Conservation (phyloP, 2,888 invertebrate genomes). For the Belgica antarctica region DNA sequence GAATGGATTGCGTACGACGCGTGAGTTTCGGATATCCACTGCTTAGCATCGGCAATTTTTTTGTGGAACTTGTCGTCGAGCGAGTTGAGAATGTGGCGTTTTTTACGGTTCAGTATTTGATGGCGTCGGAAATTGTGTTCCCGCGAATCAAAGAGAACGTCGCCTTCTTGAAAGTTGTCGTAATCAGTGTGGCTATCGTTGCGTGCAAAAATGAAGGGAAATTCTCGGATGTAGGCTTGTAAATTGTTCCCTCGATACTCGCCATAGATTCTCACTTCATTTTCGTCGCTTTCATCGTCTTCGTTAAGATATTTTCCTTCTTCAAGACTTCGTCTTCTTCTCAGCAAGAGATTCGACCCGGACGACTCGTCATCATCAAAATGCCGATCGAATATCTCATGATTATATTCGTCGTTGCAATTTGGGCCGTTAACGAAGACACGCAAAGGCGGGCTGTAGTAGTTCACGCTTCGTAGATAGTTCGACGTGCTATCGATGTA, state of each 20-base stretch:
- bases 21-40: constrained; percentile 83
- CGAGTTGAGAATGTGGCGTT: constrained; percentile 57
- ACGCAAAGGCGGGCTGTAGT: constrained; percentile 75
- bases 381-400: constrained; percentile 53
- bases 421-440: constrained; percentile 71
- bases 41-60: constrained; percentile 72
- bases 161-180: constrained; percentile 55
- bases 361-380: constrained; percentile 60
- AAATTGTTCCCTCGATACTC: constrained; percentile 47
- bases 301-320: constrained; percentile 50
- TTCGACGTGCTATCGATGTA: constrained; percentile 84
- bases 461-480: constrained; percentile 73
- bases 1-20: constrained; percentile 86
- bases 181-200: constrained; percentile 46
- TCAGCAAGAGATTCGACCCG: constrained; percentile 56
- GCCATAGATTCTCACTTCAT: constrained; percentile 53
- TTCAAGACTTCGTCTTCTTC: constrained; percentile 54
- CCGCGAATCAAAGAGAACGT: constrained; percentile 59
- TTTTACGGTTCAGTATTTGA: constrained; percentile 58
- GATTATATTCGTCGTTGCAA: constrained; percentile 65
- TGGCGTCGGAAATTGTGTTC: constrained; percentile 58
- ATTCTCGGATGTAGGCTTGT: constrained; percentile 43
- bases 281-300: constrained; percentile 45
- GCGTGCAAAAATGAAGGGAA: constrained; percentile 43
- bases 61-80: constrained; percentile 64